These are phyloP conservation scores for Drosophila diplacantha DNA, from an alignment of 2,888 invertebrate species.

Conservation along the genomic window DNA sequence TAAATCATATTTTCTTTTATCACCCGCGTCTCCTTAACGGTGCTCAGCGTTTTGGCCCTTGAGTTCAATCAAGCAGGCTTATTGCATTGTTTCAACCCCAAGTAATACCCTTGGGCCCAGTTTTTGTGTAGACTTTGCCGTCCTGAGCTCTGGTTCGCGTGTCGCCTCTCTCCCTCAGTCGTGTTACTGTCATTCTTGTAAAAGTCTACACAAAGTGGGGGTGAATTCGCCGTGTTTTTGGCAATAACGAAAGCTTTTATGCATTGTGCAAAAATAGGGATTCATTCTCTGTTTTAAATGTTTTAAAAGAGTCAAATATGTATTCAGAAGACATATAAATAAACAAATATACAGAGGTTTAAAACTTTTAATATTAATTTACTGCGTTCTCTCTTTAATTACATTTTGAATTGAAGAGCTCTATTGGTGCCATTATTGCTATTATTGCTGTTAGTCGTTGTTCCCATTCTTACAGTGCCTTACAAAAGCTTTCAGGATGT, in stretches of 20 bases:
- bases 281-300: neutral
- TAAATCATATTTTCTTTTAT: neutral
- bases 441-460: neutral
- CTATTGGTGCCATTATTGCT: too few relatives aligned
- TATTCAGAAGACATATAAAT: neutral
- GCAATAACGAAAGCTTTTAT: constrained; percentile 51
- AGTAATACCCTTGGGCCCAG: constrained; percentile 40
- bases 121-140: constrained; percentile 51
- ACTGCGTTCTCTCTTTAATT: too few relatives aligned
- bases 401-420: neutral
- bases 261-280: constrained; percentile 38
- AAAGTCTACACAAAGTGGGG: constrained; percentile 48
- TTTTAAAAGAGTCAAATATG: neutral
- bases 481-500: constrained; percentile 26
- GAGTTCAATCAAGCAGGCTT: constrained; percentile 43
- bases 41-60: constrained; percentile 25
- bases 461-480: constrained; percentile 3
- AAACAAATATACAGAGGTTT: neutral
- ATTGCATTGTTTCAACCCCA: constrained; percentile 45
- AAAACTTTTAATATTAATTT: neutral
- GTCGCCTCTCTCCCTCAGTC: constrained; percentile 28
- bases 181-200: constrained; percentile 9
- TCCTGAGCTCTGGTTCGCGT: constrained; percentile 22
- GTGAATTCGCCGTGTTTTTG: constrained; percentile 36
- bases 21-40: neutral